Evolutionary conservation across 2,888 invertebrate species (phyloP).

Genomic region (Pedicia rivosa): DNA sequence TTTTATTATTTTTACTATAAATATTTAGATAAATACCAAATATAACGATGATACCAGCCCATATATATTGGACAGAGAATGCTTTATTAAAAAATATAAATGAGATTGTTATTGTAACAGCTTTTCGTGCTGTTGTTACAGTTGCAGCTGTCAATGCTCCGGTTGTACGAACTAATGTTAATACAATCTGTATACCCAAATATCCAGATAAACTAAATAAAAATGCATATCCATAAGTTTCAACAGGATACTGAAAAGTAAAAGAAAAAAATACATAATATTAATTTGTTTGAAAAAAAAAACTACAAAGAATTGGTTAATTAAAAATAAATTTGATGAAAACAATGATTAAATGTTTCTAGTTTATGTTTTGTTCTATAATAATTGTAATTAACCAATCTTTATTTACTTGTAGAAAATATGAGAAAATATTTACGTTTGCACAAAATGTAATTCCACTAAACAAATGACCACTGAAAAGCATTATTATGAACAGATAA

Average conservation of each 20-base stretch:
- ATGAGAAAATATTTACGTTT: no score
- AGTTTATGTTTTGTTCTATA: no score
- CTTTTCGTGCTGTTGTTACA: conserved; percentile 80
- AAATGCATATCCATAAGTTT: conserved; percentile 72
- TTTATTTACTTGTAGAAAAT: no score
- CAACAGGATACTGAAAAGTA: conserved; percentile 43
- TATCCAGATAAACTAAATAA: conserved; percentile 82
- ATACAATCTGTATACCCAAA: conserved; percentile 82
- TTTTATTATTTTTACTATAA: conserved; percentile 55
- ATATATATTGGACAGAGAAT: conserved; percentile 81
- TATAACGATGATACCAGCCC: conserved; percentile 79
- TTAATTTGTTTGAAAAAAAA: neutral
- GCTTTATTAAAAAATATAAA: conserved; percentile 91
- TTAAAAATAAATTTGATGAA: no score
- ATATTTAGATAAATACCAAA: conserved; percentile 90
- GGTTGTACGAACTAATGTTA: conserved; percentile 72
- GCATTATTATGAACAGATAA: conserved; percentile 60
- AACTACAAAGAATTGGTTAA: no score
- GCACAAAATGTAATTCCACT: conserved; percentile 63
- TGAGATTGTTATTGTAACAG: conserved; percentile 80
- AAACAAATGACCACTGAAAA: conserved; percentile 53
- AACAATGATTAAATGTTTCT: no score
- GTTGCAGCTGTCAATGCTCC: conserved; percentile 91
- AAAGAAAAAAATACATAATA: conserved; percentile 8
- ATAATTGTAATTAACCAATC: no score